Base-by-base conservation (phyloP, 2,888 invertebrate species). In the Apamea epomidion region DNA sequence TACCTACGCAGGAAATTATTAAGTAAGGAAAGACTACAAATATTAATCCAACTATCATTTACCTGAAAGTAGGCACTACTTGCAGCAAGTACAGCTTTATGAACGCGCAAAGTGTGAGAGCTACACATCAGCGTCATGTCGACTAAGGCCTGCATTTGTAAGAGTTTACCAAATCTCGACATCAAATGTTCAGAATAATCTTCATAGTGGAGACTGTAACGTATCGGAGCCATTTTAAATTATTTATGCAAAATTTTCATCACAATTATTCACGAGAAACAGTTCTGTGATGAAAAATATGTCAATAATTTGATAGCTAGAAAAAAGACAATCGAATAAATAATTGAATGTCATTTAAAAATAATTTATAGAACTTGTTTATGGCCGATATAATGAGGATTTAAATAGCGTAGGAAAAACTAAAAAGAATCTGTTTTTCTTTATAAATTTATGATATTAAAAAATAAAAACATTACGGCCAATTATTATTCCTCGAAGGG, bases 41-140 rank as follows among this genome's bases (percentile, higher is more conserved):
- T 42, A 58, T 14, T 21, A 21, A 60, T n/a, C 7, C 2, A 72
- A 37, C 0, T 48, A 48, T n/a, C 4, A 37, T 48, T 32, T 97
- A 98, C 98, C 97, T 98, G 97, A 95, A 98, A 98, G 93, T 98
- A 98, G 68, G 97, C 97, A 94, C 98, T 98, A 93, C 98, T 98
- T 18, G 98, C 98, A 79, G 98, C 98, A 83, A 98, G 96, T 83
- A 98, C 98, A 84, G 98, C 97, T 95, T 98, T 98, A 92, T 98
- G 98, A 71, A 98, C 98, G 92, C 98, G 97, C 89, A 98, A 97
- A 89, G 98, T 98, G 92, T 98, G 98, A 72, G 98, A 98, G 91
- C 98, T 98, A 92, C 98, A 98, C 97, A 98, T 98, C 70, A 98
- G 97, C 74, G 98, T 98, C 94, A 98, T 97, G 93, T 98, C 98